Evolutionary conservation across 2,888 invertebrate species (phyloP).

Genomic region (Hypolimnas misippus): DNA sequence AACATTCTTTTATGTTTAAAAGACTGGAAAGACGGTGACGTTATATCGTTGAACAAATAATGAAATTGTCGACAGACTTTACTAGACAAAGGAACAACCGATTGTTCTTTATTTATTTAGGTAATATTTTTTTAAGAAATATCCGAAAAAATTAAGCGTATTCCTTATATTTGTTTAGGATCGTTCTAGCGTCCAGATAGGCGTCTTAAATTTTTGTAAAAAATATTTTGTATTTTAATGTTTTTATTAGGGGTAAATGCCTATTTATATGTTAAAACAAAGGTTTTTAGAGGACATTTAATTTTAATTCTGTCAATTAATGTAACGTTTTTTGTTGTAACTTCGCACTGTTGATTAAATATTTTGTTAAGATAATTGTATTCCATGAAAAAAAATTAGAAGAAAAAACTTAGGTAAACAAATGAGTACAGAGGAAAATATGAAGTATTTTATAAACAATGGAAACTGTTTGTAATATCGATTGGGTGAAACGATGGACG

Average conservation of each 20-base stretch:
- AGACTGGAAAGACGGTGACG: too few relatives aligned
- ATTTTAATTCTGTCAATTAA: too few relatives aligned
- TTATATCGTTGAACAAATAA: not conserved
- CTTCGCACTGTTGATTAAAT: not conserved
- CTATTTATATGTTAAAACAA: too few relatives aligned
- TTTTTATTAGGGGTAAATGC: too few relatives aligned
- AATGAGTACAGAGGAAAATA: too few relatives aligned
- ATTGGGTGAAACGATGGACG: constrained; percentile 47
- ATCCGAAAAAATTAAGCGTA: not conserved
- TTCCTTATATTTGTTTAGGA: not conserved
- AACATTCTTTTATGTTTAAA: constrained; percentile 5
- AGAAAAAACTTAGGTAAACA: too few relatives aligned
- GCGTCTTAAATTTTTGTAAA: not conserved
- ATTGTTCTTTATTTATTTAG: not conserved
- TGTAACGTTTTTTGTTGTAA: constrained; percentile 9
- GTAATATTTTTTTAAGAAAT: not conserved
- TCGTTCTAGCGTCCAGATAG: too few relatives aligned
- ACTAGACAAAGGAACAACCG: too few relatives aligned
- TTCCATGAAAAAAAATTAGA: too few relatives aligned
- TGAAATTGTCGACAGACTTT: not conserved
- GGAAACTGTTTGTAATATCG: constrained; percentile 52
- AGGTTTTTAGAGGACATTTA: too few relatives aligned
- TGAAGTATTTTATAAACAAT: constrained; percentile 37
- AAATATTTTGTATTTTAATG: too few relatives aligned
- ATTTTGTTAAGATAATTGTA: too few relatives aligned